Base-by-base conservation (phyloP, 2,888 invertebrate genomes). In the Galerucella calmariensis region DNA sequence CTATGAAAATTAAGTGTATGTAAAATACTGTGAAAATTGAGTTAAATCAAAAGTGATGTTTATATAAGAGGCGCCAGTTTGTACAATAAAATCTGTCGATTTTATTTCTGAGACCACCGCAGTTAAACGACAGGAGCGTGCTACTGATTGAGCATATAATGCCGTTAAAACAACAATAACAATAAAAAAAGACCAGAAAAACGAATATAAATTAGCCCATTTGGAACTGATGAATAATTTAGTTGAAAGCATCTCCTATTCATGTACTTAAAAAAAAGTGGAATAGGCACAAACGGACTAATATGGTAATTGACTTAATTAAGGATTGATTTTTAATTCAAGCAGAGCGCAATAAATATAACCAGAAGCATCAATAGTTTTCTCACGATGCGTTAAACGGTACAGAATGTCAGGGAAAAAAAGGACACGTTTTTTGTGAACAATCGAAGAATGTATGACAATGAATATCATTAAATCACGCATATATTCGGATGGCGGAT, bases 401-500 rank as follows among this genome's bases (percentile, higher is more conserved):
- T 78, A 80, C 77, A 77, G 77, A 80, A 79, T 79, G 79, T 79
- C 79, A 76, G 76, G 71, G 78, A 81, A 56, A 78, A 27, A 78
- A 77, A 61, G 71, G 66, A 76, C 79, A 77, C 71, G 77, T 78
- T 79, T 79, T 79, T 80, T 78, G 73, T 74, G 70, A 77, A 78
- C 79, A 75, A 76, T 79, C 78, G 78, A 75, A 62, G 78, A 73
- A 72, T 75, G 77, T 77, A 77, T 79, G 79, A 82, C 81, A 83
- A 81, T 81, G 80, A 81, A 73, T 70, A n/a, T 72, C 82, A 79
- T 83, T 84, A 82, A 82, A 84, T 85, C 84, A 84, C 84, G 84
- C 66, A 41, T 85, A 84, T 82, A 83, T 85, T 84, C 79, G 82
- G 82, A 77, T 80, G 73, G 80, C 76, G 78, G 78, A 79, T 79